Percentiles rank a stretch among this genome's conserved stretches.
phyloP scores from a whole-genome alignment of 1,140 invertebrate genomes.

The Ostrea edulis region DNA sequence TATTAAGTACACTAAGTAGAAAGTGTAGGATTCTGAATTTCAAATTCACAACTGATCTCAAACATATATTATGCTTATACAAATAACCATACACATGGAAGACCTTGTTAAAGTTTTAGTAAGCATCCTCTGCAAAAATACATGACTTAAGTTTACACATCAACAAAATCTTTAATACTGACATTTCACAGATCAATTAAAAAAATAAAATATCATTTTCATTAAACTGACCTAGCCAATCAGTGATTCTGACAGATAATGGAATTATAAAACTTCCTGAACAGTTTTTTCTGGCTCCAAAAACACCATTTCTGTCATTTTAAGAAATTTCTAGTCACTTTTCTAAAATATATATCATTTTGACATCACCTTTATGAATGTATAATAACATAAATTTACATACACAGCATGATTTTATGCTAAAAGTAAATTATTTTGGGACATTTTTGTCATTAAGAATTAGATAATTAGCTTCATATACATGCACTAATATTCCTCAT shows the following conservation, averaged over 20 bases:
- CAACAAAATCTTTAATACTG: too few species aligned
- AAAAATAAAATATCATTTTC: not conserved
- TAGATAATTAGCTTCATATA: conserved; percentile 34
- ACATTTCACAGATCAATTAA: too few species aligned
- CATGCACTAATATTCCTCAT: conserved; percentile 24
- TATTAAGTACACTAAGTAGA: too few species aligned
- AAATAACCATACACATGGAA: too few species aligned
- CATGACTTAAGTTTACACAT: too few species aligned
- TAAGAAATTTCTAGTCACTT: conserved; percentile 36
- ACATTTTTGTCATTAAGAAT: conserved; percentile 37
- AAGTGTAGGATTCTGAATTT: too few species aligned
- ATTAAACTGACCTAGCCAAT: conserved; percentile 9
- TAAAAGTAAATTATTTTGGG: conserved; percentile 37
- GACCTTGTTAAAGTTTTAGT: too few species aligned
- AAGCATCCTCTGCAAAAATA: too few species aligned
- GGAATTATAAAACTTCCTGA: not conserved
- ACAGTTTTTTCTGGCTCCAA: conserved; percentile 23
- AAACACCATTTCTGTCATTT: conserved; percentile 34
- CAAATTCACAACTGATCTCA: too few species aligned
- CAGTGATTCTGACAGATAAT: conserved; percentile 34
- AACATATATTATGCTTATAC: too few species aligned
- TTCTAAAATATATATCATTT: conserved; percentile 33
- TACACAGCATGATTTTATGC: conserved; percentile 23
- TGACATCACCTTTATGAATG: conserved; percentile 31
- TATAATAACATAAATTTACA: conserved; percentile 33